Base-by-base conservation (phyloP, 2,113 vertebrate genomes). In the Leptosomus discolor region DNA sequence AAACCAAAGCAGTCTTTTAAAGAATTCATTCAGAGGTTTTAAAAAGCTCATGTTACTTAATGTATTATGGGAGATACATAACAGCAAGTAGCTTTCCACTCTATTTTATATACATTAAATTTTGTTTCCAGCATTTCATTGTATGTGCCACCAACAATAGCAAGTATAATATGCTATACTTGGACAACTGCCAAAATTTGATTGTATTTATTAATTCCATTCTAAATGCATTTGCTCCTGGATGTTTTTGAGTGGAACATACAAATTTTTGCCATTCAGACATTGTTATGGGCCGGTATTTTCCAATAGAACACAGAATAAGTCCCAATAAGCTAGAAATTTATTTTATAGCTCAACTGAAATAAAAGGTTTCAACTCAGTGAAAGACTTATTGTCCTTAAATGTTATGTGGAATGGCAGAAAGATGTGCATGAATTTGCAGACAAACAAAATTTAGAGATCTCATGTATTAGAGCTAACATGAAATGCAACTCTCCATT, bases 151-250 rank as follows among this genome's bases (percentile, higher is more conserved):
- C 26, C 53, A 93, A 53, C 67, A 90, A 67, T 53, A 95, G n/a
- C 41, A 88, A 93, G 36, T 34, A 41, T 90, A 75, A 93, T 79
- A 65, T 13, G 26, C 45, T 88, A 24, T 57, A 65, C n/a, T 85
- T 92, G 81, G 50, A 54, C 20, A 93, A 65, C 54, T 84, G 90
- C 75, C 78, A 95, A 83, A 74, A 88, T 86, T 57, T 92, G 50
- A 90, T 92, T 83, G 12, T 60, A 58, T 88, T 95, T 96, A 88
- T 88, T 94, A 88, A 88, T 96, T 93, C 50, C 20, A 58, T 67
- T 88, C 26, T 85, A 83, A 54, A 41, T 34, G 12, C 46, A 92
- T 69, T 94, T n/a, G 0, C 74, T 67, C 24, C 23, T 88, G 85
- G 67, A 93, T 29, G 54, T 75, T 73, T 92, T 85, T 61, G 67